A percentile compares a stretch with the other conserved stretches of the same genome.
Conservation (phyloP, 2,888 invertebrate genomes). For the Epinotia nisella region DNA sequence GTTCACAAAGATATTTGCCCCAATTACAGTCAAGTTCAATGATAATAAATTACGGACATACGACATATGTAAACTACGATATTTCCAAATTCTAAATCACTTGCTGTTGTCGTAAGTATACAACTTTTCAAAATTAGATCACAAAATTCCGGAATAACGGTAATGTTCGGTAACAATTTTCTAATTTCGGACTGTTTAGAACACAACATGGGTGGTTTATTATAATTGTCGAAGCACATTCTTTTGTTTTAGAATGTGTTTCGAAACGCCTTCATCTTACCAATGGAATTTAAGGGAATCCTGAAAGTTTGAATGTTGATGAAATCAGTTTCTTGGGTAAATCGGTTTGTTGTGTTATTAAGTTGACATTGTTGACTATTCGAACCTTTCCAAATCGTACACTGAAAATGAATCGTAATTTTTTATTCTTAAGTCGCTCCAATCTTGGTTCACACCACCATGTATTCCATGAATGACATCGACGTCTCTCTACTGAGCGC, state of each 20-base stretch:
- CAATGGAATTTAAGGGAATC: no score
- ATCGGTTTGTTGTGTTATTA: no score
- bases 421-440: no score
- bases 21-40: constrained; percentile 9
- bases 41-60: constrained; percentile 9
- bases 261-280: neutral
- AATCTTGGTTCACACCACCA: no score
- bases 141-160: constrained; percentile 12
- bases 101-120: neutral
- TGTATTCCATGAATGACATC: no score
- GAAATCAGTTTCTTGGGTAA: no score
- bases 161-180: neutral
- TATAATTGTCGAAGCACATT: constrained; percentile 15
- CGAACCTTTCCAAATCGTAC: no score
- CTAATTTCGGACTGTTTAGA: constrained; percentile 30
- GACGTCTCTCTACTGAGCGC: no score
- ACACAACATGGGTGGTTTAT: constrained; percentile 44
- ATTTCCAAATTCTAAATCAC: constrained; percentile 41
- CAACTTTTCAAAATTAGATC: constrained; percentile 39
- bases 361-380: no score
- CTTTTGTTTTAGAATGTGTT: constrained; percentile 10
- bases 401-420: no score
- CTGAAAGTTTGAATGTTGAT: no score
- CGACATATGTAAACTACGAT: constrained; percentile 1
- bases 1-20: neutral